phyloP scores from a whole-genome alignment of 2,797 vertebrate species.

The Choloepus didactylus region DNA sequence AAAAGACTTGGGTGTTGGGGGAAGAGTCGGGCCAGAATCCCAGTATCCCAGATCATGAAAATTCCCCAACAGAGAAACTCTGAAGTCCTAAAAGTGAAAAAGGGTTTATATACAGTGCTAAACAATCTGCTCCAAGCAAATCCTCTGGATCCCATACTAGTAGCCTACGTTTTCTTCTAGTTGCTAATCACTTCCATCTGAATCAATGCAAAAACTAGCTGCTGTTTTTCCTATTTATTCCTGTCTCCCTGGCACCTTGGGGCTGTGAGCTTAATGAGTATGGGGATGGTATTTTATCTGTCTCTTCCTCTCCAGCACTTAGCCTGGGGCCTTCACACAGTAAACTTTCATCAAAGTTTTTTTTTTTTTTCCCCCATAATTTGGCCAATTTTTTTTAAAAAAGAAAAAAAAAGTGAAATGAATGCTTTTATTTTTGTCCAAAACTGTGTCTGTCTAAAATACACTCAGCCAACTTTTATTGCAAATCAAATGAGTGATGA shows the following conservation, averaged over 20 bases:
- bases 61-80: neutral
- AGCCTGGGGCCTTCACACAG: neutral
- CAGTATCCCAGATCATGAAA: neutral
- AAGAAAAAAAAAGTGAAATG: neutral
- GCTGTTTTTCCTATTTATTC: neutral
- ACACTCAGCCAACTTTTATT: neutral
- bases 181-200: neutral
- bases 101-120: neutral
- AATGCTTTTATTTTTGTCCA: constrained; percentile 11
- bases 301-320: neutral
- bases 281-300: neutral
- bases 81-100: neutral
- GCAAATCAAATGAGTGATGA: neutral
- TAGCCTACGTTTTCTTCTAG: neutral
- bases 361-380: neutral
- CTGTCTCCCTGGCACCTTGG: neutral
- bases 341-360: neutral
- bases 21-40: neutral
- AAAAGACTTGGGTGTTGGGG: neutral
- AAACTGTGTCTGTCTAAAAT: neutral
- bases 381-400: neutral
- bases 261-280: neutral
- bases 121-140: neutral
- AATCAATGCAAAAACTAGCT: neutral
- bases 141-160: neutral